Base-by-base conservation (phyloP, 2,888 invertebrate species). In the Drosophila kuntzei region DNA sequence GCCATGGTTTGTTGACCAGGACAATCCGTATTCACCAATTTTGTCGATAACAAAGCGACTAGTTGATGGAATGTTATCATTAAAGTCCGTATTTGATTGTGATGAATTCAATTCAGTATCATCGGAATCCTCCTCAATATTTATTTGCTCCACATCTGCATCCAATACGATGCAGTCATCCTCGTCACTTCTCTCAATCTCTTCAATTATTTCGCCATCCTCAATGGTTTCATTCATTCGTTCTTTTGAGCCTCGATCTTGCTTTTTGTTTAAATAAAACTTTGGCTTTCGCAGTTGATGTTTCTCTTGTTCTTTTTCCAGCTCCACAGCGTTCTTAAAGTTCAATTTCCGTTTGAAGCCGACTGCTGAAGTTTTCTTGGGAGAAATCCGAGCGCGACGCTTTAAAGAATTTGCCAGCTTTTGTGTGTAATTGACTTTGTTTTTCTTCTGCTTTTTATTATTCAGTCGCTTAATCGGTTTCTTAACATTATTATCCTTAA, bases 161-260 rank as follows among this genome's bases (percentile, higher is more conserved):
- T 78, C 82, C 36, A 87, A 14, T 1, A 87, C n/a, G n/a, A 84
- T 57, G 16, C 85, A 87, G 29, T 85, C 84, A 51, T 85, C 80
- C 0, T 87, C 87, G 20, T 76, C 74, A 20, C 79, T 79, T 39
- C 59, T 67, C 25, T 59, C 49, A 43, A 81, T 71, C 34, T 80
- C 79, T 2, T 89, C 73, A 2, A 76, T 39, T 32, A 84, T 57
- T 62, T 87, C 82, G 0, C 75, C 80, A 3, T 89, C 79, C 51
- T 80, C 76, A 3, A 67, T 51, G 0, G 47, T 62, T 1, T 41
- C n/a, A 1, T 63, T 50, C 0, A 7, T 2, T 1, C 16, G 7
- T 1, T 3, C 11, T 0, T 0, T 18, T 0, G 34, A 46, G 0
- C 7, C 6, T 1, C 7, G 2, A 16, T 51, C 8, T 25, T 32